A percentile compares a stretch with the other conserved stretches of the same genome.
These are phyloP conservation scores for Drosophila littoralis DNA, from an alignment of 1,140 invertebrate species.

Conservation along the genomic window DNA sequence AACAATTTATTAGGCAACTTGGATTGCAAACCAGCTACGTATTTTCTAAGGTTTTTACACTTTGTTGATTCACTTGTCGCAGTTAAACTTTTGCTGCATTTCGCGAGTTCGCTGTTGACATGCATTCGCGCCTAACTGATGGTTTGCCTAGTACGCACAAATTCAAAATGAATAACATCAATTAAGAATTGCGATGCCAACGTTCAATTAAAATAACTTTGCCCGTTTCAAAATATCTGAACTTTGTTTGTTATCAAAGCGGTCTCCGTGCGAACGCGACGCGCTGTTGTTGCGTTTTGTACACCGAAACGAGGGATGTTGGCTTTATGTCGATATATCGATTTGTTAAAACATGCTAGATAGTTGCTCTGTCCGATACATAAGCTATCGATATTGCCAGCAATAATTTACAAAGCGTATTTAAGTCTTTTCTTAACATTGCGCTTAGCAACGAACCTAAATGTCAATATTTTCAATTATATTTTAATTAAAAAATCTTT, in stretches of 20 bases:
- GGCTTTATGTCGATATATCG: not conserved
- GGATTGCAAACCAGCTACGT: slow-evolving; percentile 27
- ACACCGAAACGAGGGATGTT: slow-evolving; percentile 35
- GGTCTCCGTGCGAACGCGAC: slow-evolving; percentile 46
- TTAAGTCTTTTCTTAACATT: not conserved
- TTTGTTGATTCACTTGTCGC: slow-evolving; percentile 45
- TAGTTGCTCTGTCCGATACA: not conserved
- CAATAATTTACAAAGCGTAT: not conserved
- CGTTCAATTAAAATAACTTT: slow-evolving; percentile 17
- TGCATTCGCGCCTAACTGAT: slow-evolving; percentile 12
- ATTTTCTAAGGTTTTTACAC: slow-evolving; percentile 36
- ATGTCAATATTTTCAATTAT: not conserved
- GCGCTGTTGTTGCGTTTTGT: slow-evolving; percentile 45
- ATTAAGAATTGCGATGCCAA: slow-evolving; percentile 15
- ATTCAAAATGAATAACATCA: slow-evolving; percentile 24
- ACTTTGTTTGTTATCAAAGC: slow-evolving; percentile 30
- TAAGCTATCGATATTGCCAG: slow-evolving; percentile 13
- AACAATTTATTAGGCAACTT: slow-evolving; percentile 32
- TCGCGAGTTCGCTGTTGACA: slow-evolving; percentile 17
- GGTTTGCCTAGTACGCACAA: not conserved
- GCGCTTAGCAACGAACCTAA: not conserved
- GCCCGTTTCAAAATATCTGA: slow-evolving; percentile 35
- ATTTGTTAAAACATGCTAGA: not conserved
- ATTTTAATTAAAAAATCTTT: not conserved
- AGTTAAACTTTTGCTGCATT: slow-evolving; percentile 37